Evolutionary conservation across 1,140 invertebrate species (phyloP), one percentile per base, ranked within the genome.

Genomic region (Saccostrea glomerata): DNA sequence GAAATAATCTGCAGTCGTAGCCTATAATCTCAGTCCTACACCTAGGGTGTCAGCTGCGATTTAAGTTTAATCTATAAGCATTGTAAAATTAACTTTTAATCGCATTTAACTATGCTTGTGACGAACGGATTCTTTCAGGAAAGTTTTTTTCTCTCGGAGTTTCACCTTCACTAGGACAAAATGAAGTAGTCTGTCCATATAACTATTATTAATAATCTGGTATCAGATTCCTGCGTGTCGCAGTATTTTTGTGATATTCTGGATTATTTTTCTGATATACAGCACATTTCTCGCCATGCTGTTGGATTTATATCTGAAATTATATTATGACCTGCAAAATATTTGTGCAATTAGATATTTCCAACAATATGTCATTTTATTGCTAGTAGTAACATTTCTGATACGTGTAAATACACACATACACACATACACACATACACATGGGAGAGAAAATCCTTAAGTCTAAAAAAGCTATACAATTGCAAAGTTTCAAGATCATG

Each of bases 21-120:
- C 70, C 70, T 25, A 11, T 77, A 77, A 77, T 77, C 70, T 77
- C 70, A 2, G 25, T 63, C 25, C 70, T 15, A 77, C 70, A 36
- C 70, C 70, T 25, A 36, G 23, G 70, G 70, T 77, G 70, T 77
- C 70, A 77, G 70, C 4, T 77, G 70, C 30, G 70, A 77, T 77
- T 77, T 30, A 36, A 77, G 25, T 77, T 77, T 77, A 77, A 77
- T 77, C 70, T 77, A 77, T 36, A 77, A 77, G 70, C 70, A 77
- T 77, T 77, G 70, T 77, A 77, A 77, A 77, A 77, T 77, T 77
- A 77, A 77, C 70, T 77, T 77, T 77, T 77, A 77, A 77, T 77
- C 70, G 30, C 25, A 25, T 77, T 77, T 77, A 77, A 40, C 70
- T 36, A 23, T 77, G 70, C 25, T 77, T 77, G 70, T 36, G 23